A percentile compares a stretch with the other conserved stretches of the same genome.
These are phyloP conservation scores for Lingula anatina DNA, from an alignment of 2,888 invertebrate species.

Conservation along the genomic window DNA sequence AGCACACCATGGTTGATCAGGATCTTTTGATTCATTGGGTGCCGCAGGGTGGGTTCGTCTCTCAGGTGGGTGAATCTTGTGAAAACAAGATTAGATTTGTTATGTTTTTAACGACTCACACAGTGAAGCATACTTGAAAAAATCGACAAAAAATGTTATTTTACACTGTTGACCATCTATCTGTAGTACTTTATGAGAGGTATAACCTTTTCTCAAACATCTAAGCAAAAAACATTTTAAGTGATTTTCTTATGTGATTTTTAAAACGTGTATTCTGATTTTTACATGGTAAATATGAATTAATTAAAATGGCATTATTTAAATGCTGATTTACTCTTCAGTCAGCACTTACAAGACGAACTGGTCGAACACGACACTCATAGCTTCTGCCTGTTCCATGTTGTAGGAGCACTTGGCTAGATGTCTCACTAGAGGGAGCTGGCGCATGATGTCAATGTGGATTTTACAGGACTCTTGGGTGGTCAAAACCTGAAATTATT, in stretches of 20 bases:
- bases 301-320: no score
- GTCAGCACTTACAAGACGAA: no score
- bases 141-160: background rate
- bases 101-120: no score
- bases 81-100: background rate
- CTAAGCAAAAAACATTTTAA: no score
- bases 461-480: slow-evolving; percentile 49
- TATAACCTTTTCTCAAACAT: background rate
- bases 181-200: background rate
- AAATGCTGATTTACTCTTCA: no score
- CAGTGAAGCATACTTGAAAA: no score
- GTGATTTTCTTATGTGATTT: no score
- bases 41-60: slow-evolving; percentile 46
- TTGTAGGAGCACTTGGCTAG: slow-evolving; percentile 43
- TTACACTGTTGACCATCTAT: background rate
- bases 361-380: slow-evolving; percentile 44
- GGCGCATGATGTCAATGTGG: slow-evolving; percentile 44
- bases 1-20: slow-evolving; percentile 51
- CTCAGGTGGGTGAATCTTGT: slow-evolving; percentile 46
- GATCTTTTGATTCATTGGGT: slow-evolving; percentile 52
- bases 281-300: no score
- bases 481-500: slow-evolving; percentile 41
- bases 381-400: slow-evolving; percentile 43
- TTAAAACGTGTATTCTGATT: no score
- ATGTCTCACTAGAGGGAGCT: slow-evolving; percentile 42